These are phyloP conservation scores for Calosoma granatense DNA, from an alignment of 1,140 invertebrate species.

Conservation along the genomic window DNA sequence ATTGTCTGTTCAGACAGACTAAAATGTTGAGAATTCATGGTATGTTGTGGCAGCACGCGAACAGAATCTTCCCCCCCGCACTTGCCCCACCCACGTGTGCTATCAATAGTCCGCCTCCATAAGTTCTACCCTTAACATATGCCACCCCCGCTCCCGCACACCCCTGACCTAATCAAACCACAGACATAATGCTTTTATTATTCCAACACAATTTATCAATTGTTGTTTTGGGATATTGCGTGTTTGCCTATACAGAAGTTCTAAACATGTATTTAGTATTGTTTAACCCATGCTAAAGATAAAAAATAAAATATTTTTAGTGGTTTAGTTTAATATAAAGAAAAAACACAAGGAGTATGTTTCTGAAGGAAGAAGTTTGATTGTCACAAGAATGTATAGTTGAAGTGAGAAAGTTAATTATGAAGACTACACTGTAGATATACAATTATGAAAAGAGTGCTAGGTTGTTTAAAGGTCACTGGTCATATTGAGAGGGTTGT, in stretches of 20 bases:
- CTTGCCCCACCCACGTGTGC: background rate
- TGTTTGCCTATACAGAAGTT: background rate
- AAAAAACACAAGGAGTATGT: no score
- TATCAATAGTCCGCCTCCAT: background rate
- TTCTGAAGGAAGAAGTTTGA: no score
- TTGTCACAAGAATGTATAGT: no score
- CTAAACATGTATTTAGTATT: background rate
- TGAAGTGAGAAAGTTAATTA: no score
- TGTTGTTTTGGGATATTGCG: background rate
- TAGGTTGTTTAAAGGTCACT: no score
- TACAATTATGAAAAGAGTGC: no score
- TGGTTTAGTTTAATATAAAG: no score
- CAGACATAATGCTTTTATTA: slow-evolving; percentile 1
- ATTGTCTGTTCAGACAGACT: background rate
- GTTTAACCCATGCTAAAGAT: background rate
- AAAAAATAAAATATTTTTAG: no score
- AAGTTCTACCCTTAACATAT: background rate
- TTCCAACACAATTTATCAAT: slow-evolving; percentile 1
- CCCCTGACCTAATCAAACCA: slow-evolving; percentile 2
- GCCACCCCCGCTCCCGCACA: no score
- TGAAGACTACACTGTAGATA: no score
- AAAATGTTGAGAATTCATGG: background rate
- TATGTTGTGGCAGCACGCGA: background rate
- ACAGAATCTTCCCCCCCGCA: background rate
- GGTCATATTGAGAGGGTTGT: background rate